Conservation (phyloP, 1,140 invertebrate species). For the Drosophila pachea region DNA sequence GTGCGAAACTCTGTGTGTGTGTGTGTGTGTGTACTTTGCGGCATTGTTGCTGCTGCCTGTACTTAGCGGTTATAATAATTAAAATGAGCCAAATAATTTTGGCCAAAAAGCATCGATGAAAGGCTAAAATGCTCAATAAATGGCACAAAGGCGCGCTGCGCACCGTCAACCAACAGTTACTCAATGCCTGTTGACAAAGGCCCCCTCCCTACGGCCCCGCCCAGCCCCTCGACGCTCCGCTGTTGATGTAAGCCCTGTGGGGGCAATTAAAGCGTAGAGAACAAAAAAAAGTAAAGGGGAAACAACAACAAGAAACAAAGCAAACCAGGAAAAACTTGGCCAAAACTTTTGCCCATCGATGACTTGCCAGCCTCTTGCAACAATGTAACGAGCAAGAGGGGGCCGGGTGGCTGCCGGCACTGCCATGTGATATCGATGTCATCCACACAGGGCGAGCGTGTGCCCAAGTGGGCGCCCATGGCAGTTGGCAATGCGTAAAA, state of each 20-base stretch:
- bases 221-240: background rate
- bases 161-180: conserved; percentile 25
- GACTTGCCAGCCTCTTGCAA: conserved; percentile 39
- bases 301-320: conserved; percentile 16
- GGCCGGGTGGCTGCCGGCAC: background rate
- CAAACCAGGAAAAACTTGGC: conserved; percentile 63
- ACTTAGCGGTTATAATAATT: conserved; percentile 75
- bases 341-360: conserved; percentile 71
- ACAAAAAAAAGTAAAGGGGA: background rate
- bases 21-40: conserved; percentile 9
- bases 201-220: background rate
- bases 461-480: conserved; percentile 21
- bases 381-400: background rate
- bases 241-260: conserved; percentile 35
- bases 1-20: background rate
- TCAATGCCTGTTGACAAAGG: conserved; percentile 50
- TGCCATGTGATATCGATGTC: conserved; percentile 71
- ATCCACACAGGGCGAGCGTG: conserved; percentile 5
- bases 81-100: conserved; percentile 77
- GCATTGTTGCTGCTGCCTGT: conserved; percentile 48
- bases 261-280: conserved; percentile 67
- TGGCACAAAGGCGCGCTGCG: conserved; percentile 35
- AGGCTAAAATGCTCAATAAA: conserved; percentile 76
- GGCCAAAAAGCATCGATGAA: conserved; percentile 73
- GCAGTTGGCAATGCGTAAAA: conserved; percentile 74